phyloP scores from a whole-genome alignment of 1,140 invertebrate species.

The Conus betulinus region DNA sequence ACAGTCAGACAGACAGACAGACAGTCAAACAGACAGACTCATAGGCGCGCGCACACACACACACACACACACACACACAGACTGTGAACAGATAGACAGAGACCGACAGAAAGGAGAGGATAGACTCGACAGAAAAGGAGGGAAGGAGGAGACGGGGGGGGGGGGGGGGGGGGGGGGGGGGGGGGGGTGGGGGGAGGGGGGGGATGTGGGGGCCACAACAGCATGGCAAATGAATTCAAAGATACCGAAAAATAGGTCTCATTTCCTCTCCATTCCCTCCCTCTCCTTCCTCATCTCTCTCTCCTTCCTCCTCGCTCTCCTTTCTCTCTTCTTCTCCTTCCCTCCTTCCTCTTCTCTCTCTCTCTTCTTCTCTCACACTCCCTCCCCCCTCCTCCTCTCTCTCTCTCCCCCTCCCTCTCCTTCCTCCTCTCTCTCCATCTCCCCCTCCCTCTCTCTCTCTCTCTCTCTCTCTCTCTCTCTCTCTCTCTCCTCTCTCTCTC shows the following conservation, averaged over 20 bases:
- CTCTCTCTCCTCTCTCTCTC: background rate
- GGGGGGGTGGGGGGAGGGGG: background rate
- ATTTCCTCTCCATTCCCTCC: too few relatives aligned
- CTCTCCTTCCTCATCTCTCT: background rate
- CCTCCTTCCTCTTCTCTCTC: background rate
- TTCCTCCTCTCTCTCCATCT: too few relatives aligned
- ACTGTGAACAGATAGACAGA: background rate
- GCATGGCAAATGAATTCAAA: background rate
- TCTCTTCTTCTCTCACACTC: too few relatives aligned
- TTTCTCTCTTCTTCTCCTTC: background rate
- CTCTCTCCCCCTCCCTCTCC: slow-evolving; percentile 7
- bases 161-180: background rate
- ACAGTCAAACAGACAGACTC: background rate
- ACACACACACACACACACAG: background rate
- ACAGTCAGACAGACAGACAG: background rate
- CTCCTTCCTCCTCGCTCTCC: background rate
- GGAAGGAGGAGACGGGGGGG: too few relatives aligned
- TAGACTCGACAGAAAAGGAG: background rate
- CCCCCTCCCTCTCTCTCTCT: slow-evolving; percentile 30
- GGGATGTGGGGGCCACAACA: too few relatives aligned
- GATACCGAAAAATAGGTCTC: background rate
- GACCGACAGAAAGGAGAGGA: too few relatives aligned
- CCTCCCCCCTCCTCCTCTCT: slow-evolving; percentile 18
- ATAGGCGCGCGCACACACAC: background rate
- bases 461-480: slow-evolving; percentile 6